Evolutionary conservation across 2,797 vertebrate species (phyloP), one percentile per base, ranked within the genome.

Genomic region (Valencia hispanica): DNA sequence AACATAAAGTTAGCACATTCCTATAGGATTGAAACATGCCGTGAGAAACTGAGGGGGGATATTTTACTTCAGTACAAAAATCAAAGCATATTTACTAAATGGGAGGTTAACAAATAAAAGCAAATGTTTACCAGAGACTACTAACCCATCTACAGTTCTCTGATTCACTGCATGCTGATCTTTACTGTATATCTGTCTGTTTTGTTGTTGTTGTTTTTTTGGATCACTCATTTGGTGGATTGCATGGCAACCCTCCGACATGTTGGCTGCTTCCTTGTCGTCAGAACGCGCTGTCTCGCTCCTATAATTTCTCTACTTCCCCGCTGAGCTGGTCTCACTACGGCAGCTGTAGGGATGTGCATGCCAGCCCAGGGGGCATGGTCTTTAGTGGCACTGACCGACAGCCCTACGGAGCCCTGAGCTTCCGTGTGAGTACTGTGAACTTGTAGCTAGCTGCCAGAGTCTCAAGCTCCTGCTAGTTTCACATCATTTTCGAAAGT

Each of bases 341-440:
- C 96, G 94, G 96, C 96, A 97, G 97, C 96, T 96, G 94, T 98
- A 97, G 97, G 95, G 97, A 97, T 88, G 95, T 99, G 96, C 96
- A 96, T 96, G 96, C 96, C 97, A 98, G 97, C 97, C 98, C 97
- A 88, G 96, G 96, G 91, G 97, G 96, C 95, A 95, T 98, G 96
- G 95, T 96, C 93, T 96, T 97, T 94, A 97, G 95, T 94, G 89
- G 94, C 95, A 95, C 96, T 94, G 97, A 98, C 80, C 93, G 96
- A 96, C 96, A 95, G 95, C 94, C 95, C 96, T 95, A 95, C 93
- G 96, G 94, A 96, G 96, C 95, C 93, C 95, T 95, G 94, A 73
- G 96, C 94, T 93, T 95, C 94, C 95, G 95, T 93, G 97, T 99
- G 97, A 99, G 98, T 98, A 98, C 96, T 89, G 88, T 85, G 36